A percentile compares a stretch with the other conserved stretches of the same genome.
These are phyloP conservation scores for Tapirus indicus DNA, from an alignment of 2,797 vertebrate species.

Conservation along the genomic window DNA sequence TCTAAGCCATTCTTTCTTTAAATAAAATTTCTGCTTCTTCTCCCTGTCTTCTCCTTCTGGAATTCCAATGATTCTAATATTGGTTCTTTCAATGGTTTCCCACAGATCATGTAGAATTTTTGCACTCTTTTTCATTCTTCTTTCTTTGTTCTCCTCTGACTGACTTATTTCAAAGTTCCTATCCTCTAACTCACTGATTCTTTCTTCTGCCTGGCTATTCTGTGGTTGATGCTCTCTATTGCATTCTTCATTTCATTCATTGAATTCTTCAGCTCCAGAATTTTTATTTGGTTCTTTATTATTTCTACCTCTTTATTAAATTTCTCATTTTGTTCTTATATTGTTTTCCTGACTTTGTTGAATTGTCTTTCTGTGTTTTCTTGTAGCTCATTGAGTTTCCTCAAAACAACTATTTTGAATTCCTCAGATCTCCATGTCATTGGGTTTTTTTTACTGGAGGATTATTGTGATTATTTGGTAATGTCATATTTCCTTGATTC, in stretches of 20 bases:
- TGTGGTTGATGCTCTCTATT: not conserved
- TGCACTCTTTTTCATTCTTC: not conserved
- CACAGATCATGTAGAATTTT: not conserved
- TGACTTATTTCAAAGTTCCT: not conserved
- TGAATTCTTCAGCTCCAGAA: slow-evolving; percentile 2
- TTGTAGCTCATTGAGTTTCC: not conserved
- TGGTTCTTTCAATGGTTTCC: not conserved
- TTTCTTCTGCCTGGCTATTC: not conserved
- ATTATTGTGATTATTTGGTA: not conserved
- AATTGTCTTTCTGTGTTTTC: not conserved
- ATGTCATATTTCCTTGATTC: not conserved
- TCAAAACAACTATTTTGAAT: not conserved
- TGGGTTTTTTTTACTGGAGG: not conserved
- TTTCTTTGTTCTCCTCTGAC: not conserved
- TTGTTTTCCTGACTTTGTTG: not conserved
- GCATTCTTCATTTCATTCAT: not conserved
- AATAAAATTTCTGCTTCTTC: not conserved
- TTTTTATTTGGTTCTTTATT: not conserved
- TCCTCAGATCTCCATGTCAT: not conserved
- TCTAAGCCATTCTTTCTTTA: not conserved
- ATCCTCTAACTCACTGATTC: not conserved
- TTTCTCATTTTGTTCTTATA: not conserved
- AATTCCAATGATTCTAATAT: not conserved
- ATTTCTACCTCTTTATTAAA: not conserved
- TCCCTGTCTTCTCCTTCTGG: not conserved